A percentile compares a stretch with the other conserved stretches of the same genome.
These are phyloP conservation scores for Rhagophthalmus giganteus DNA, from an alignment of 2,888 invertebrate genomes.

Conservation along the genomic window DNA sequence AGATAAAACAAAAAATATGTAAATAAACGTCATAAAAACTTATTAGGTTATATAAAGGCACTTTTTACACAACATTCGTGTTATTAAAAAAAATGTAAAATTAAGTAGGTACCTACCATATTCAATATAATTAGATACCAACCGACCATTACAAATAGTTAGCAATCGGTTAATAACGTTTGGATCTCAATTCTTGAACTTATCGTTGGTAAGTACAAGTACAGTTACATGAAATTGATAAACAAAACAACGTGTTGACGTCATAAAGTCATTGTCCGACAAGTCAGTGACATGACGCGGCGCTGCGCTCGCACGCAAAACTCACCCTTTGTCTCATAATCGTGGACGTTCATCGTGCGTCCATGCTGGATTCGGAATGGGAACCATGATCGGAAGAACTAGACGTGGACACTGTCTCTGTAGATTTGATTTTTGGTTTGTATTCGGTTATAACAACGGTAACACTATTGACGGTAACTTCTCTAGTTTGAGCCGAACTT, in stretches of 20 bases:
- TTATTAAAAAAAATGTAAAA: background rate
- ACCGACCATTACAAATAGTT: background rate
- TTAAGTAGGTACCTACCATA: background rate
- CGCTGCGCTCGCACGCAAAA: constrained; percentile 22
- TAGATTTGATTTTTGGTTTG: constrained; percentile 69
- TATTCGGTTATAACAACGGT: constrained; percentile 97
- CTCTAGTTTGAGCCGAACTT: constrained; percentile 88
- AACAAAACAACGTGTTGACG: constrained; percentile 25
- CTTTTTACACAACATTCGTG: no score
- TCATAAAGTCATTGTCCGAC: constrained; percentile 33
- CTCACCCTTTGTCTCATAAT: constrained; percentile 28
- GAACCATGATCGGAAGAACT: constrained; percentile 56
- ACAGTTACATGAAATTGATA: constrained; percentile 20
- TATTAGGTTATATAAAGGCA: no score
- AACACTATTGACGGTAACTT: constrained; percentile 95
- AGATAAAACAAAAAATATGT: no score
- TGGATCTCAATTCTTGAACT: background rate
- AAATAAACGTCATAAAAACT: no score
- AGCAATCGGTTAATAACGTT: background rate
- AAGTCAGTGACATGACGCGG: constrained; percentile 32
- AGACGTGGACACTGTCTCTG: constrained; percentile 51
- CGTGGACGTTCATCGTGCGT: constrained; percentile 47
- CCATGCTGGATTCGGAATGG: constrained; percentile 56
- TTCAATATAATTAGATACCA: background rate
- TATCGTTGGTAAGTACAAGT: constrained; percentile 2